phyloP scores from a whole-genome alignment of 2,888 invertebrate genomes.

The Pandemis corylana region DNA sequence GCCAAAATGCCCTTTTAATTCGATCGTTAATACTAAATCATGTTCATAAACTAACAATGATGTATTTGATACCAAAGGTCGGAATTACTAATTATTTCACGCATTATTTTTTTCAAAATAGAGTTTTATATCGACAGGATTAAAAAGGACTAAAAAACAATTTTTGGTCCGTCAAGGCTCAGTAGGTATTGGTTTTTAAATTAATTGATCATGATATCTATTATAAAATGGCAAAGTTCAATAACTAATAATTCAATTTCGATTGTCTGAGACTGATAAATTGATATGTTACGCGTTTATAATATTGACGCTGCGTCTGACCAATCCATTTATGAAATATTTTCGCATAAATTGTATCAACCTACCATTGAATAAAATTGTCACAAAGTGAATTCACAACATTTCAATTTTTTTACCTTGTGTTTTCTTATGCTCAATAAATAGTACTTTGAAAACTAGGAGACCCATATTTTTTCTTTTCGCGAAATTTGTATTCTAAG shows the following conservation, averaged over 20 bases:
- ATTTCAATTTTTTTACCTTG: too few relatives aligned
- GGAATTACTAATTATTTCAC: slow-evolving; percentile 11
- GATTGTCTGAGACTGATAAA: slow-evolving; percentile 2
- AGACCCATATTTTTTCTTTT: too few relatives aligned
- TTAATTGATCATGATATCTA: background rate
- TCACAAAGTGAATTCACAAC: slow-evolving; percentile 20
- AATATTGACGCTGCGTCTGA: background rate
- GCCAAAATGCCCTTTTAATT: background rate
- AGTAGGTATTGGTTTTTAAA: background rate
- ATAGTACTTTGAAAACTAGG: too few relatives aligned
- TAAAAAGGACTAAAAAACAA: background rate
- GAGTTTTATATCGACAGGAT: background rate
- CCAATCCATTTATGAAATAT: slow-evolving; percentile 2
- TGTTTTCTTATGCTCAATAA: too few relatives aligned
- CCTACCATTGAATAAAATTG: slow-evolving; percentile 4
- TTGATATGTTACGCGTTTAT: background rate
- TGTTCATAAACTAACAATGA: slow-evolving; percentile 20
- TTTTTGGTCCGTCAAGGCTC: background rate
- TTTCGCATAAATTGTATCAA: background rate
- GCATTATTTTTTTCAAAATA: background rate
- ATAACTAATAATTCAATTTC: background rate
- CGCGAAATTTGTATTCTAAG: too few relatives aligned
- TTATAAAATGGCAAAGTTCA: background rate
- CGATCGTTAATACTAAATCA: slow-evolving; percentile 1
- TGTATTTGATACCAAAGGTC: slow-evolving; percentile 34